Percentiles rank a stretch among this genome's conserved stretches.
Conservation (phyloP, 2,113 vertebrate genomes). For the Cyprinodon brontotheroides region DNA sequence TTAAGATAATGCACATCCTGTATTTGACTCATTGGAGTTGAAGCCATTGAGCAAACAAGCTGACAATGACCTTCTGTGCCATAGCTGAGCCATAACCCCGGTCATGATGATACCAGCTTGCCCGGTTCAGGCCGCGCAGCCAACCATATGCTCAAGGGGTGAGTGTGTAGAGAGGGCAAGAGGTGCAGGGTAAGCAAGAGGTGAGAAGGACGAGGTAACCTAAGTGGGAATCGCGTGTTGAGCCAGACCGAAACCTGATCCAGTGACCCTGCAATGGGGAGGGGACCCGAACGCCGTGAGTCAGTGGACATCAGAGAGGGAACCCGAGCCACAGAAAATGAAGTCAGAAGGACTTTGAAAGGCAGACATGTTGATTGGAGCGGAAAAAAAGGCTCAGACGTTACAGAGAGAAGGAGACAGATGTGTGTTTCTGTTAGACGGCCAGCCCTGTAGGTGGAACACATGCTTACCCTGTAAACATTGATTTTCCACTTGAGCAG, state of each 20-base stretch:
- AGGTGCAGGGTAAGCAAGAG: slow-evolving; percentile 55
- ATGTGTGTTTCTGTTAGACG: slow-evolving; percentile 40
- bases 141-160: slow-evolving; percentile 57
- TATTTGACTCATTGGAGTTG: slow-evolving; percentile 45
- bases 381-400: slow-evolving; percentile 31
- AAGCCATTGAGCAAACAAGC: slow-evolving; percentile 33
- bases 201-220: slow-evolving; percentile 70
- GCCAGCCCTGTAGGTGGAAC: slow-evolving; percentile 34
- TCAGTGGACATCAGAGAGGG: slow-evolving; percentile 49
- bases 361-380: slow-evolving; percentile 17
- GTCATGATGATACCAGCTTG: slow-evolving; percentile 58
- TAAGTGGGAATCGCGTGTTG: slow-evolving; percentile 55
- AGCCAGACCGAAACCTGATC: slow-evolving; percentile 68
- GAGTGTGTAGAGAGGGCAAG: slow-evolving; percentile 39
- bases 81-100: slow-evolving; percentile 63
- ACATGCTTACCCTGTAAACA: slow-evolving; percentile 53
- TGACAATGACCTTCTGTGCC: not conserved
- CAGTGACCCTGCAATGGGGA: slow-evolving; percentile 60
- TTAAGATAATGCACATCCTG: slow-evolving; percentile 21
- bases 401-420: slow-evolving; percentile 24
- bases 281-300: slow-evolving; percentile 26
- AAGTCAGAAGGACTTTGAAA: slow-evolving; percentile 20
- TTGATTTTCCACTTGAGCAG: slow-evolving; percentile 57
- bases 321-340: slow-evolving; percentile 43
- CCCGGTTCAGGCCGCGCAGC: slow-evolving; percentile 44